Evolutionary conservation across 2,113 vertebrate species (phyloP).

Genomic region (Pipa parva): DNA sequence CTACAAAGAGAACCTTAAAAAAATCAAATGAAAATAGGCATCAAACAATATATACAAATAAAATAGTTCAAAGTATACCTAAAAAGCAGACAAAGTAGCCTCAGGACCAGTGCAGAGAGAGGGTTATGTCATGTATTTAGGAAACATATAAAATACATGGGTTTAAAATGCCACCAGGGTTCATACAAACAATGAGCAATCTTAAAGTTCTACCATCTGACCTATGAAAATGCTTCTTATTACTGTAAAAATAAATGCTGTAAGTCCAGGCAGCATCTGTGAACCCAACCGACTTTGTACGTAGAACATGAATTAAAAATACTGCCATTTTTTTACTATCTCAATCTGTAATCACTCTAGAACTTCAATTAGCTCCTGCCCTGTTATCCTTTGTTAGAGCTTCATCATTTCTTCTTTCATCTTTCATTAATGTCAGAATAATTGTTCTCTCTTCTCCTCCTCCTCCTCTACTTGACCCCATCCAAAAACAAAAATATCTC

Average conservation of each 20-base stretch:
- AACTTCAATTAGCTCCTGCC: constrained; percentile 14
- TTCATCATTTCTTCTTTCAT: constrained; percentile 36
- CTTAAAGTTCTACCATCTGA: too few species aligned
- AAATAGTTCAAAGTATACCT: too few species aligned
- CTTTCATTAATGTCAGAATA: constrained; percentile 34
- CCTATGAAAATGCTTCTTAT: too few species aligned
- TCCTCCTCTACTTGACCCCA: constrained; percentile 26
- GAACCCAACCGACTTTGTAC: neutral
- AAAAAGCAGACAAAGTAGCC: too few species aligned
- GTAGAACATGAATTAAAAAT: neutral
- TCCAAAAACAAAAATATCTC: constrained; percentile 29
- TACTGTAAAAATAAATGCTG: neutral
- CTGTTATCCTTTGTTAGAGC: constrained; percentile 21
- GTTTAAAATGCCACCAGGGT: too few species aligned
- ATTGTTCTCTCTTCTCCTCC: constrained; percentile 34
- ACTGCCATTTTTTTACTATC: neutral
- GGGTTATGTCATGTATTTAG: too few species aligned
- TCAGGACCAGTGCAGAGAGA: too few species aligned
- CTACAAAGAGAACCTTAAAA: too few species aligned
- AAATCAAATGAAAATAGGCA: too few species aligned
- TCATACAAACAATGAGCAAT: too few species aligned
- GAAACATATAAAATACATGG: too few species aligned
- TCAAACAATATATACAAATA: too few species aligned
- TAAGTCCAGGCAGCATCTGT: neutral
- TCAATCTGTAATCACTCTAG: constrained; percentile 22